Evolutionary conservation across 1,140 invertebrate genomes (phyloP).

Genomic region (Trichonephila clavata): DNA sequence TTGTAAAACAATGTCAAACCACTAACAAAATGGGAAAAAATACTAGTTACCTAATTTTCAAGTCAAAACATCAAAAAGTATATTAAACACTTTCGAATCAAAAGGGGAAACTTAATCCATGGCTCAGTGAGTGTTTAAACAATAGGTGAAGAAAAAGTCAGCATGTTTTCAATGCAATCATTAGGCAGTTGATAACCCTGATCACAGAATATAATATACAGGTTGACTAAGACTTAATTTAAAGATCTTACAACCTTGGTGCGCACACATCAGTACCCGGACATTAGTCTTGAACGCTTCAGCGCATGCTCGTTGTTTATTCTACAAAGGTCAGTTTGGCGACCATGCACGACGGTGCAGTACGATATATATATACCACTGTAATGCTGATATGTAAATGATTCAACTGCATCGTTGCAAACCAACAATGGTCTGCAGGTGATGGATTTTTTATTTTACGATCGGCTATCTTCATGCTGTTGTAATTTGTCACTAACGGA

Average conservation of each 20-base stretch:
- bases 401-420: conserved; percentile 35
- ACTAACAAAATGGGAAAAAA: neutral
- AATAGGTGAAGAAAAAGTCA: neutral
- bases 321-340: conserved; percentile 55
- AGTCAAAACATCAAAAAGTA: neutral
- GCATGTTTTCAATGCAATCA: neutral
- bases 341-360: conserved; percentile 12
- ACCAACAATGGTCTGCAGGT: conserved; percentile 14
- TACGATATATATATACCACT: neutral
- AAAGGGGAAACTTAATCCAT: neutral
- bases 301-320: conserved; percentile 27
- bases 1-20: neutral
- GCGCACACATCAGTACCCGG: conserved; percentile 46
- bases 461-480: neutral
- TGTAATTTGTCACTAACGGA: conserved; percentile 57
- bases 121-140: conserved; percentile 4
- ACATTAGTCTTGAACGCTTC: conserved; percentile 49
- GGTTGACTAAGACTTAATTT: conserved; percentile 26
- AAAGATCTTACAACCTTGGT: conserved; percentile 45
- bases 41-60: neutral
- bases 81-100: neutral
- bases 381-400: conserved; percentile 46
- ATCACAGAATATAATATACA: conserved; percentile 27
- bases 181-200: conserved; percentile 13
- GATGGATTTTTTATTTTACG: conserved; percentile 37